Conservation (phyloP, 2,113 vertebrate genomes). For the Triplophysa dalaica region DNA sequence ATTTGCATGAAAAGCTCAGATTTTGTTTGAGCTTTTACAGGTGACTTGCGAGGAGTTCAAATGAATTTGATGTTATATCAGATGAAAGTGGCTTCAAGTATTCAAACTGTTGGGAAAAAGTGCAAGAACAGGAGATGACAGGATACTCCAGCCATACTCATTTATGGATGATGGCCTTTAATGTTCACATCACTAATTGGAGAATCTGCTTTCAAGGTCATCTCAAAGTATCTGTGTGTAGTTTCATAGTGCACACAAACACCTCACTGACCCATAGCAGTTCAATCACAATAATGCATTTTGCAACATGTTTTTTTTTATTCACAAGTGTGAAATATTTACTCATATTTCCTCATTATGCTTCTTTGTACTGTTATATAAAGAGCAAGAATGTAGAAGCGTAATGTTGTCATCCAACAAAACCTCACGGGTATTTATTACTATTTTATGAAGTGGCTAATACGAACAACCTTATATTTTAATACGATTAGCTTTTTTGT, state of each 20-base stretch:
- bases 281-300: neutral
- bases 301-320: neutral
- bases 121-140: slow-evolving; percentile 63
- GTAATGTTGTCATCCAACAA: no score
- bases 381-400: no score
- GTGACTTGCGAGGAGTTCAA: slow-evolving; percentile 55
- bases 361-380: neutral
- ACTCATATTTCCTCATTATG: neutral
- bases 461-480: no score
- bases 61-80: slow-evolving; percentile 49
- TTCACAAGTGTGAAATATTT: neutral
- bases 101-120: slow-evolving; percentile 64
- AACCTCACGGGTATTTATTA: no score
- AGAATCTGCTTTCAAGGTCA: slow-evolving; percentile 53
- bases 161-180: slow-evolving; percentile 77
- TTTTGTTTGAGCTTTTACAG: slow-evolving; percentile 47
- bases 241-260: neutral
- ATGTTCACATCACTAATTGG: slow-evolving; percentile 73
- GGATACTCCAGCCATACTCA: slow-evolving; percentile 66
- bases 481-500: no score
- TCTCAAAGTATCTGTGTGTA: no score
- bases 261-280: neutral
- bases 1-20: neutral
- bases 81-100: slow-evolving; percentile 67
- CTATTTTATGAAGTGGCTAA: no score